These are phyloP conservation scores for Colossoma macropomum DNA, from an alignment of 2,113 vertebrate genomes.

Conservation along the genomic window DNA sequence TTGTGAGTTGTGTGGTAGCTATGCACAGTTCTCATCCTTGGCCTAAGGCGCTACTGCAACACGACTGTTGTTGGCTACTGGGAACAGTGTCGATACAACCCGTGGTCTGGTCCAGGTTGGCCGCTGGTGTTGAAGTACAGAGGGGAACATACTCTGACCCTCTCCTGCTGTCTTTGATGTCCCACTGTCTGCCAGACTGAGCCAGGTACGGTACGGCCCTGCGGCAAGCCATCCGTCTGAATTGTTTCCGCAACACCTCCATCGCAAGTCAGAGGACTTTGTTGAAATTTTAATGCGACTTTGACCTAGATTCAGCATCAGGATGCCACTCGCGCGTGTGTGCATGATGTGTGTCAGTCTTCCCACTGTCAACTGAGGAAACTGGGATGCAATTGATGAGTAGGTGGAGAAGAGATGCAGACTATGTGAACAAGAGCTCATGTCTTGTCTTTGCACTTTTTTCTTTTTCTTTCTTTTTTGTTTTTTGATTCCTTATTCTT, in stretches of 20 bases:
- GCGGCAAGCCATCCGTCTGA: conserved; percentile 57
- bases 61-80: not conserved
- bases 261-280: conserved; percentile 70
- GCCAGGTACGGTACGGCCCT: conserved; percentile 48
- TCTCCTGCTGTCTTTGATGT: not conserved
- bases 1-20: not conserved
- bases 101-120: not conserved
- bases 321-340: conserved; percentile 17
- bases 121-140: not conserved
- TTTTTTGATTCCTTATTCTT: not conserved
- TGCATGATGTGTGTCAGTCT: conserved; percentile 71
- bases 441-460: conserved; percentile 54
- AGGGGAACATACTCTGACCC: not conserved
- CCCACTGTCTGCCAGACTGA: conserved; percentile 15
- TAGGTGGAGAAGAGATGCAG: conserved; percentile 39
- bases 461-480: not conserved
- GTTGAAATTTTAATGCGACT: conserved; percentile 77
- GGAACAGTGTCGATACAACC: not conserved
- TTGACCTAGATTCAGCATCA: conserved; percentile 75
- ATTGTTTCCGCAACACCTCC: conserved; percentile 69
- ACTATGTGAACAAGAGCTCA: conserved; percentile 59
- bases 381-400: conserved; percentile 52
- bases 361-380: conserved; percentile 63
- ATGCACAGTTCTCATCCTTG: not conserved
- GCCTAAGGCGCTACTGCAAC: not conserved